These are phyloP conservation scores for Rhegmatorhina hoffmannsi DNA, from an alignment of 2,113 vertebrate genomes.

Conservation along the genomic window DNA sequence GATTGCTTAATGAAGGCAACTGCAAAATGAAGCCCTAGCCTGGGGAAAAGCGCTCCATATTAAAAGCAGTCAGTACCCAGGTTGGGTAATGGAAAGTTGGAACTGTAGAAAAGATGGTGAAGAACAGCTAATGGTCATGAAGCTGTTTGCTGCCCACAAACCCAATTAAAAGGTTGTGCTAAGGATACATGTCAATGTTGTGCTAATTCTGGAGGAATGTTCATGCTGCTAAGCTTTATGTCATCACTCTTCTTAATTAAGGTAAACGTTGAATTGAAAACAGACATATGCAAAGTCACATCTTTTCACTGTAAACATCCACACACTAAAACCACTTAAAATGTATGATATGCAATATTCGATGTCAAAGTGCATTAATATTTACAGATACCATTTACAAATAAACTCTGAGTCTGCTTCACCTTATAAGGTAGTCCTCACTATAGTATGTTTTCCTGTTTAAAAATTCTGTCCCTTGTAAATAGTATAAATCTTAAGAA, in stretches of 20 bases:
- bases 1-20: not conserved
- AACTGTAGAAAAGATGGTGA: not conserved
- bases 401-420: not conserved
- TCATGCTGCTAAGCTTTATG: not conserved
- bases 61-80: not conserved
- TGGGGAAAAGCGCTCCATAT: not conserved
- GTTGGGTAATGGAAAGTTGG: not conserved
- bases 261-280: not conserved
- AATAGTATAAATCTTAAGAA: not conserved
- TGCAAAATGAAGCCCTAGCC: not conserved
- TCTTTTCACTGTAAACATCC: constrained; percentile 4
- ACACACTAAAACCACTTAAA: constrained; percentile 5
- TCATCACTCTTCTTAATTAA: not conserved
- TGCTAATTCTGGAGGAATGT: not conserved
- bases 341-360: constrained; percentile 19
- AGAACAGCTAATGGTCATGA: not conserved
- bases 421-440: not conserved
- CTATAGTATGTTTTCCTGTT: not conserved
- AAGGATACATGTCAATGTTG: not conserved
- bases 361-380: constrained; percentile 53
- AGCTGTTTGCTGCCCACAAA: not conserved
- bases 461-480: not conserved
- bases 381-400: constrained; percentile 42
- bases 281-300: not conserved
- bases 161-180: not conserved